Evolutionary conservation across 1,140 invertebrate species (phyloP).

Genomic region (Mesaphorura yosii): DNA sequence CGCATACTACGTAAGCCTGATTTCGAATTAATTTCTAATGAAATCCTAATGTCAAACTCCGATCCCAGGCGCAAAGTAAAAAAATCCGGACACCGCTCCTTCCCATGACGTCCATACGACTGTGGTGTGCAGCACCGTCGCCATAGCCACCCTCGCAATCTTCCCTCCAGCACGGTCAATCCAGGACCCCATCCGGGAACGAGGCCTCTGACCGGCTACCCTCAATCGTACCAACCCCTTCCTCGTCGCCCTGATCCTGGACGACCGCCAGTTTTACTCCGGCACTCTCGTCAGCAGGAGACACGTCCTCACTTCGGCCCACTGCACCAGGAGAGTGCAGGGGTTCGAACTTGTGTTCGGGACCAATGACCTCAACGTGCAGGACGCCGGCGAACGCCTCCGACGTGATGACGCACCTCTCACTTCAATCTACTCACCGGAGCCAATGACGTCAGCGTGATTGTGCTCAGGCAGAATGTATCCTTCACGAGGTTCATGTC

Average conservation of each 20-base stretch:
- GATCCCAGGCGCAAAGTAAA: neutral
- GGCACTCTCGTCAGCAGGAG: neutral
- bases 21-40: neutral
- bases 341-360: slow-evolving; percentile 1
- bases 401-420: neutral
- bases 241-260: neutral
- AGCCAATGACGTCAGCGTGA: slow-evolving; percentile 6
- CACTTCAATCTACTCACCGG: neutral
- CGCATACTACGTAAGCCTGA: neutral
- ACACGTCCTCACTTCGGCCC: neutral
- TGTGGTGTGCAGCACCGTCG: neutral
- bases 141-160: neutral
- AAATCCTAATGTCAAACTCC: neutral
- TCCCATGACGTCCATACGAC: neutral
- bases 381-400: neutral
- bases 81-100: neutral
- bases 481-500: neutral
- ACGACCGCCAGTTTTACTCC: slow-evolving; percentile 1
- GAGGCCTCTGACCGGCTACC: neutral
- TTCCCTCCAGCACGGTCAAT: neutral
- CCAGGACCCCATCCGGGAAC: neutral
- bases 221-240: neutral
- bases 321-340: neutral
- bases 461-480: neutral
- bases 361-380: neutral